phyloP scores from a whole-genome alignment of 2,888 invertebrate species.

The Acheta domesticus region DNA sequence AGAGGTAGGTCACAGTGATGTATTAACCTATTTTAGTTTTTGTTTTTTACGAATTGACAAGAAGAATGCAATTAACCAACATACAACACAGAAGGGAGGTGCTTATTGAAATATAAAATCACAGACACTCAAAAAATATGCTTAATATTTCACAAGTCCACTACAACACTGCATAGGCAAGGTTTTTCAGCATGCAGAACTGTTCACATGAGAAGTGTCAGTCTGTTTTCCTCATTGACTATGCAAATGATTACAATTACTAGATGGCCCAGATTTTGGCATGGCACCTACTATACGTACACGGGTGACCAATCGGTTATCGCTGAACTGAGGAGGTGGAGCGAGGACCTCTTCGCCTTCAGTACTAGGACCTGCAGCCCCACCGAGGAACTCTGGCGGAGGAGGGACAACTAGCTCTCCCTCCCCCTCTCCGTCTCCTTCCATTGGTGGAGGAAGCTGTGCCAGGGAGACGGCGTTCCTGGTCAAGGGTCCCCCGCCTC shows the following conservation, averaged over 20 bases:
- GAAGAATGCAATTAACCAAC: conserved; percentile 3
- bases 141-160: background rate
- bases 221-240: conserved; percentile 31
- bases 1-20: background rate
- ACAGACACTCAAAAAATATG: conserved; percentile 18
- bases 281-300: conserved; percentile 81
- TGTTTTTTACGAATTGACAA: background rate
- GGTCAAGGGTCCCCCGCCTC: conserved; percentile 51
- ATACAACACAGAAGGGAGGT: conserved; percentile 1
- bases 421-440: conserved; percentile 61
- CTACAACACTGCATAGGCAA: conserved; percentile 11
- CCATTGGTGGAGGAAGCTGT: conserved; percentile 75
- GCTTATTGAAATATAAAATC: conserved; percentile 18
- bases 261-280: conserved; percentile 57
- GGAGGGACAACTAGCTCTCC: conserved; percentile 62
- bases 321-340: conserved; percentile 89
- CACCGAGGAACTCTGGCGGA: conserved; percentile 57
- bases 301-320: conserved; percentile 57
- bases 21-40: background rate
- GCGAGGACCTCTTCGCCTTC: conserved; percentile 66
- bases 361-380: conserved; percentile 41
- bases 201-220: background rate
- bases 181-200: background rate
- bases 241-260: conserved; percentile 31
- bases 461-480: conserved; percentile 72